Evolutionary conservation across 1,140 invertebrate genomes (phyloP).

Genomic region (Drosophila parabipectinata): DNA sequence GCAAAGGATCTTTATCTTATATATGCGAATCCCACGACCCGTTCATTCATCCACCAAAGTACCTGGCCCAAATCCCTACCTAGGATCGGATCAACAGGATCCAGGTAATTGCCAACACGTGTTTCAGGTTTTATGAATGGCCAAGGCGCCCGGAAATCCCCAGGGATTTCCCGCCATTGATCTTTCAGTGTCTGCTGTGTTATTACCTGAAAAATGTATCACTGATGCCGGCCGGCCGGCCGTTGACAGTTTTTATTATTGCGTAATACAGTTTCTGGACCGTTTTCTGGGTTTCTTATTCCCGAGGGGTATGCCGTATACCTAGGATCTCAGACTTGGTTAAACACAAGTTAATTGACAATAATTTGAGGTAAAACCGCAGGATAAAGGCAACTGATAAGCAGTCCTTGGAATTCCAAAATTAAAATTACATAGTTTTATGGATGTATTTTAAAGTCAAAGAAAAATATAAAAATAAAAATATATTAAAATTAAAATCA

Average conservation of each 20-base stretch:
- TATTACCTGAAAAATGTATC: conserved; percentile 19
- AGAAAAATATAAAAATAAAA: no score
- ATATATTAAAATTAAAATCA: no score
- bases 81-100: conserved; percentile 1
- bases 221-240: conserved; percentile 2
- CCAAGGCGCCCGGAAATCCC: conserved; percentile 57
- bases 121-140: conserved; percentile 66
- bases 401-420: neutral
- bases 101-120: conserved; percentile 70
- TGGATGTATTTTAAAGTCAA: no score
- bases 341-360: neutral
- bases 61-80: conserved; percentile 28
- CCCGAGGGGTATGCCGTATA: neutral
- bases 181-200: conserved; percentile 2
- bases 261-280: conserved; percentile 47
- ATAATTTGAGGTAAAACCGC: conserved; percentile 5
- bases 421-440: no score
- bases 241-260: conserved; percentile 66
- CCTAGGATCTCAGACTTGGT: neutral
- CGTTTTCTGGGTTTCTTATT: neutral
- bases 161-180: conserved; percentile 66
- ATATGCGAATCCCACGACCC: conserved; percentile 2
- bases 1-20: conserved; percentile 29
- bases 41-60: conserved; percentile 50
- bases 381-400: neutral